Percentiles rank a stretch among this genome's conserved stretches.
Conservation (phyloP, 2,797 vertebrate species). For the Silurus lanzhouensis region DNA sequence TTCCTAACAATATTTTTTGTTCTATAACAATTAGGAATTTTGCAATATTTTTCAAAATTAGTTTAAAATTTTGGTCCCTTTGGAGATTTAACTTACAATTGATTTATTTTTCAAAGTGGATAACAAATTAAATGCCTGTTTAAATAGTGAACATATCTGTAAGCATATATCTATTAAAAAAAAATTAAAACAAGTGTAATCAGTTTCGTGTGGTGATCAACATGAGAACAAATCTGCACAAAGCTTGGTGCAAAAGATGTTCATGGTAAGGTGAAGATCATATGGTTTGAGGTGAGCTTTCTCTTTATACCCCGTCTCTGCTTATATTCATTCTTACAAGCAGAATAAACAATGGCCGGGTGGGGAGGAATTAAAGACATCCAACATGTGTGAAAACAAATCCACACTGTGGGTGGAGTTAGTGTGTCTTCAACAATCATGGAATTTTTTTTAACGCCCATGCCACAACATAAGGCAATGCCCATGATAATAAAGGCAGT, state of each 20-base stretch:
- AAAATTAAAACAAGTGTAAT: neutral
- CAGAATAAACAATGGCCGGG: constrained; percentile 80
- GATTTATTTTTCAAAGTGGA: neutral
- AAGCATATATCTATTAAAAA: neutral
- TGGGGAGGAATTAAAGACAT: constrained; percentile 77
- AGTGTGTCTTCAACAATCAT: constrained; percentile 72
- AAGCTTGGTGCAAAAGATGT: constrained; percentile 28
- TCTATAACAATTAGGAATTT: constrained; percentile 44
- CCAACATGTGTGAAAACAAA: constrained; percentile 83
- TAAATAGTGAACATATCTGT: neutral
- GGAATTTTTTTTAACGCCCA: constrained; percentile 72
- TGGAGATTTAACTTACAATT: neutral
- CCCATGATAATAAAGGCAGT: constrained; percentile 68
- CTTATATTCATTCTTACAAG: constrained; percentile 76
- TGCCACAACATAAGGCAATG: constrained; percentile 61
- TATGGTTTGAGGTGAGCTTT: constrained; percentile 18
- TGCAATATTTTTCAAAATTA: too few species aligned
- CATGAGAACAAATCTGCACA: constrained; percentile 51
- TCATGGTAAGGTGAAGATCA: constrained; percentile 43
- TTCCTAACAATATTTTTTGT: constrained; percentile 2
- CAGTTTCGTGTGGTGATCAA: neutral
- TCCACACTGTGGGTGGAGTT: constrained; percentile 74
- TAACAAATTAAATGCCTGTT: neutral
- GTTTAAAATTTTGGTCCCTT: neutral
- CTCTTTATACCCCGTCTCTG: constrained; percentile 68